These are phyloP conservation scores for Glandiceps talaboti DNA, from an alignment of 53 echinoderm and acorn worm genomes.

Conservation along the genomic window DNA sequence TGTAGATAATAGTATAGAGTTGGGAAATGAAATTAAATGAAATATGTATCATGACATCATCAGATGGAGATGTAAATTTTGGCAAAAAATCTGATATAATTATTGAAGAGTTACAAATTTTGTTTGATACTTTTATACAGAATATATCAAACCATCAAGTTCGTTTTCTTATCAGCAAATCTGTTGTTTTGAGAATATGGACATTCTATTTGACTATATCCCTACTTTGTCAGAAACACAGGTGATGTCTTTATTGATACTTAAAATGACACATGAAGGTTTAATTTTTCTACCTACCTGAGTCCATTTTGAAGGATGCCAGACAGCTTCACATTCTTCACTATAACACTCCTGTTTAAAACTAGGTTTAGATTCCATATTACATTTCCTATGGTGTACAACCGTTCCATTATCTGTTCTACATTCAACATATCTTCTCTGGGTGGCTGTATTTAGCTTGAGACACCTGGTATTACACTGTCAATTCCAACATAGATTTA, in stretches of 20 bases:
- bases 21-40: background rate
- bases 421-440: slow-evolving; percentile 30
- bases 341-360: slow-evolving; percentile 23
- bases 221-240: no score
- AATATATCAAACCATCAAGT: no score
- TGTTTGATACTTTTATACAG: no score
- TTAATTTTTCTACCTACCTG: slow-evolving; percentile 42
- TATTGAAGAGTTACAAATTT: no score
- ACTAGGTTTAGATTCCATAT: slow-evolving; percentile 11
- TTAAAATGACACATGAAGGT: no score
- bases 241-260: no score
- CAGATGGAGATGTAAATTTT: no score
- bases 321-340: slow-evolving; percentile 39
- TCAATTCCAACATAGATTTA: background rate
- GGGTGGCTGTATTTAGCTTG: slow-evolving; percentile 18
- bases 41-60: background rate
- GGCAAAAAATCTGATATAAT: no score
- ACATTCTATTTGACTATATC: no score
- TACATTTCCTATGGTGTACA: slow-evolving; percentile 19
- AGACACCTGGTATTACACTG: slow-evolving; percentile 26
- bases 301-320: slow-evolving; percentile 53
- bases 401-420: slow-evolving; percentile 9
- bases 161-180: no score
- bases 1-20: no score
- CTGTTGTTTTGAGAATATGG: no score